phyloP scores from a whole-genome alignment of 2,888 invertebrate genomes.

The Seladonia tumulorum region DNA sequence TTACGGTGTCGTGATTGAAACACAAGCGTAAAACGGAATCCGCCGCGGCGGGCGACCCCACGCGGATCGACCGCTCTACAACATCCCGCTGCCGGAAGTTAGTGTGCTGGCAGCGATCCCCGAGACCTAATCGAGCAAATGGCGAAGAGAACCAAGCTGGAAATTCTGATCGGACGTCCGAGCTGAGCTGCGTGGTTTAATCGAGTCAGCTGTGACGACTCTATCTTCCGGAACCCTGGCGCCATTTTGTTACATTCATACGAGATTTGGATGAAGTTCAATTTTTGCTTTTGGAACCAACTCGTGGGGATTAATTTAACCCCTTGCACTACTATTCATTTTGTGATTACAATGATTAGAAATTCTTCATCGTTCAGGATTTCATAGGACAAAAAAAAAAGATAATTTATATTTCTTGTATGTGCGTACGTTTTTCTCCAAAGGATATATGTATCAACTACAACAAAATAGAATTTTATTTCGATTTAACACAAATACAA shows the following conservation, averaged over 20 bases:
- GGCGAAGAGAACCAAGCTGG: background rate
- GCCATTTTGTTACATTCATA: background rate
- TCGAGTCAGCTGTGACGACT: background rate
- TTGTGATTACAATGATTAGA: too few species aligned
- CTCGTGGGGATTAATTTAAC: too few species aligned
- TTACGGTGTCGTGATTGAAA: constrained; percentile 42
- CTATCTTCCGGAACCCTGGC: background rate
- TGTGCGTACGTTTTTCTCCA: too few species aligned
- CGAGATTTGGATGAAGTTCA: background rate
- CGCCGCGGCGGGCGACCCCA: background rate
- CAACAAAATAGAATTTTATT: too few species aligned
- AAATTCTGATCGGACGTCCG: background rate
- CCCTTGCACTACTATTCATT: too few species aligned
- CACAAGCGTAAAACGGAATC: constrained; percentile 16
- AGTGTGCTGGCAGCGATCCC: background rate
- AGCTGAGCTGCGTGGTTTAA: background rate
- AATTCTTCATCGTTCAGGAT: too few species aligned
- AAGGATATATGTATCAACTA: too few species aligned
- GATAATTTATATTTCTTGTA: too few species aligned
- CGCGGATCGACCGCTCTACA: background rate
- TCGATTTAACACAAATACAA: too few species aligned
- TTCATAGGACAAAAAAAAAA: too few species aligned
- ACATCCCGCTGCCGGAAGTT: background rate
- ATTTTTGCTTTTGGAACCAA: too few species aligned
- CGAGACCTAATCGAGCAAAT: background rate